A percentile compares a stretch with the other conserved stretches of the same genome.
Conservation (phyloP, 37 sponge, comb jelly and placozoan species). For the Bolinopsis microptera region DNA sequence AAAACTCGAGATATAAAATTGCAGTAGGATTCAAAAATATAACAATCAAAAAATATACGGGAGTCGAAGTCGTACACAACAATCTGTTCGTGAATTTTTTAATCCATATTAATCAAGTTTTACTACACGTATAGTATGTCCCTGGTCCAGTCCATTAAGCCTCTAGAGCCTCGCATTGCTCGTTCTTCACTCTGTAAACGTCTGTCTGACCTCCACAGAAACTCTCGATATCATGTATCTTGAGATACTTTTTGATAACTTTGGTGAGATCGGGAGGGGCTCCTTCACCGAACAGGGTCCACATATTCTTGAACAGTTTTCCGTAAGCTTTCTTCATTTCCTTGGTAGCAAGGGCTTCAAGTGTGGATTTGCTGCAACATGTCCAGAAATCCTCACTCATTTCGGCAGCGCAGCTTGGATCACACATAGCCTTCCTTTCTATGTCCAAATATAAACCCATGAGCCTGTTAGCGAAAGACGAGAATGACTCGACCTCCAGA, state of each 20-base stretch:
- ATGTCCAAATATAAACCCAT: not conserved
- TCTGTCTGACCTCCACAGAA: not conserved
- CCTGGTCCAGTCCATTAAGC: not conserved
- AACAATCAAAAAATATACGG: no score
- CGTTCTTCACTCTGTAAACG: not conserved
- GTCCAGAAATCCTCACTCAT: not conserved
- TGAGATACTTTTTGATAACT: not conserved
- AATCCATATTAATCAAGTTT: no score
- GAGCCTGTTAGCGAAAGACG: not conserved
- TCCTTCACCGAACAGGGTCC: not conserved
- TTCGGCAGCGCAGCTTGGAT: not conserved
- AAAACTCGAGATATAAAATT: no score
- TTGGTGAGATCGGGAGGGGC: not conserved
- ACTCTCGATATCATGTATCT: not conserved
- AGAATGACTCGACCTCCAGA: not conserved
- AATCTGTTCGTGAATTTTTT: no score
- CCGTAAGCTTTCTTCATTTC: not conserved
- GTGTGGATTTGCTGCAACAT: not conserved
- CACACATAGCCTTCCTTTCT: not conserved
- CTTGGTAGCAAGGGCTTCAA: not conserved
- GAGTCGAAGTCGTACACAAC: no score
- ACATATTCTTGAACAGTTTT: not conserved
- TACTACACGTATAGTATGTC: no score
- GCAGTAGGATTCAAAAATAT: no score
- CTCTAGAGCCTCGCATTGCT: not conserved